Evolutionary conservation across 2,888 invertebrate genomes (phyloP).

Genomic region (Oxyscelio sp.): DNA sequence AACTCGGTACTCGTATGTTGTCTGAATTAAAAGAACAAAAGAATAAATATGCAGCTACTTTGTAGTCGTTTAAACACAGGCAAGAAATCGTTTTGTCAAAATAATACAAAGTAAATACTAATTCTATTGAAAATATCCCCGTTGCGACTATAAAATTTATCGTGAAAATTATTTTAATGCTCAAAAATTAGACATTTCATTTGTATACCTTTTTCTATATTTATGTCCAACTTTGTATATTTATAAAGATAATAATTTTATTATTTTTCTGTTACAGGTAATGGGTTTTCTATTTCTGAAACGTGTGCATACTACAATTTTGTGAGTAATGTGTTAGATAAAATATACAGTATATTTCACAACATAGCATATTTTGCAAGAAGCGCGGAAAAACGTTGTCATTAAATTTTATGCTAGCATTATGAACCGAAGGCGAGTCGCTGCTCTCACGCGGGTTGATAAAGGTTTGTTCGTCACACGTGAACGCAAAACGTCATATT

Average conservation of each 20-base stretch:
- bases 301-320: not conserved
- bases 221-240: not conserved
- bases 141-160: too few relatives aligned
- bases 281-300: slow-evolving; percentile 7
- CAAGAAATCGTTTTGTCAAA: not conserved
- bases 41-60: slow-evolving; percentile 21
- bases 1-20: slow-evolving; percentile 2
- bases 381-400: too few relatives aligned
- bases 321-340: not conserved
- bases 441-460: too few relatives aligned
- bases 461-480: too few relatives aligned
- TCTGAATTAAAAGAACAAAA: slow-evolving; percentile 47
- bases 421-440: too few relatives aligned
- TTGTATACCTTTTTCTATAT: not conserved
- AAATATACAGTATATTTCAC: not conserved
- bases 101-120: slow-evolving; percentile 2
- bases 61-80: slow-evolving; percentile 15
- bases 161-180: too few relatives aligned
- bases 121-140: slow-evolving; percentile 12
- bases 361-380: too few relatives aligned
- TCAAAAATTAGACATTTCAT: too few relatives aligned
- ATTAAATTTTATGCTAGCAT: too few relatives aligned
- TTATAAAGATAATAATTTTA: not conserved
- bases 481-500: too few relatives aligned
- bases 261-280: slow-evolving; percentile 32